Evolutionary conservation across 2,113 vertebrate species (phyloP).

Genomic region (Heterotilapia buettikoferi): DNA sequence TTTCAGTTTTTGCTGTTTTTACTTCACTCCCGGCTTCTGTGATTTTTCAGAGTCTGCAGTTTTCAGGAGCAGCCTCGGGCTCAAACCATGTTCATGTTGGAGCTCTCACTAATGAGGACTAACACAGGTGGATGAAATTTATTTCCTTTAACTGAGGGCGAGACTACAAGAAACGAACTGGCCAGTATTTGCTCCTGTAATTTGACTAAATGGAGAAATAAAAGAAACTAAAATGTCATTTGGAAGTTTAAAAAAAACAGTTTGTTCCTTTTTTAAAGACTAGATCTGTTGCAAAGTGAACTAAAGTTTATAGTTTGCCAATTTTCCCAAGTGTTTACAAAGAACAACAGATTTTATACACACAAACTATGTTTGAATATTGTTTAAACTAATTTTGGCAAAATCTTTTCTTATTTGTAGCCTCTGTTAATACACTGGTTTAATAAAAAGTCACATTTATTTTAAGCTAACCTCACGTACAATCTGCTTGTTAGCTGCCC

Average conservation of each 20-base stretch:
- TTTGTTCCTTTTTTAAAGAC: neutral
- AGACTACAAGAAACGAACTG: neutral
- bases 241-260: fast-evolving
- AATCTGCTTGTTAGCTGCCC: fast-evolving
- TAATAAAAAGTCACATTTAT: neutral
- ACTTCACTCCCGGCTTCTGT: fast-evolving
- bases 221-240: neutral
- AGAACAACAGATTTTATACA: neutral
- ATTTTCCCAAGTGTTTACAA: neutral
- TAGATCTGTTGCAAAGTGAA: neutral
- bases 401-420: neutral
- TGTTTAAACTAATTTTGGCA: neutral
- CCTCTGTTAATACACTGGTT: neutral
- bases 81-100: neutral
- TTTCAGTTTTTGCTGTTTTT: neutral
- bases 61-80: neutral
- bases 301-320: neutral
- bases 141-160: fast-evolving
- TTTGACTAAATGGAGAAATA: neutral
- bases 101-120: neutral
- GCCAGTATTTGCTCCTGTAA: neutral
- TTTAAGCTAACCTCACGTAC: neutral
- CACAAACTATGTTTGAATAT: neutral
- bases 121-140: neutral
- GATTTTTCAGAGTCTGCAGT: neutral